These are phyloP conservation scores for Puntigrus tetrazona DNA, from an alignment of 2,113 vertebrate species.

Conservation along the genomic window DNA sequence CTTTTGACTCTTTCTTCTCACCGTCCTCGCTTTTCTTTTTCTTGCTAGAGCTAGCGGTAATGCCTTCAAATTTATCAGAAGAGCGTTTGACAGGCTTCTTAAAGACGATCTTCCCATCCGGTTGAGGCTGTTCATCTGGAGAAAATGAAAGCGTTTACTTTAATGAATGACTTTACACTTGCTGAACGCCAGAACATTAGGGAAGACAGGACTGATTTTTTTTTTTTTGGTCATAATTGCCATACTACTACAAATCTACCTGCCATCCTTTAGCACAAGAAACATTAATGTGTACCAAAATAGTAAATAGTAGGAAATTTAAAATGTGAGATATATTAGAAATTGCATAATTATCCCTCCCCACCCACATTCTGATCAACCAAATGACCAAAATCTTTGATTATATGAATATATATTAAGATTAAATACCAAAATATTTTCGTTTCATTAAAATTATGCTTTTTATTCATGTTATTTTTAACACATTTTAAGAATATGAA, in stretches of 20 bases:
- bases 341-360: neutral
- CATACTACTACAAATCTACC: neutral
- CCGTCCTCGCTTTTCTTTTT: conserved; percentile 74
- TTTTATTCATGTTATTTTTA: neutral
- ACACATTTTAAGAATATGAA: neutral
- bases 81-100: conserved; percentile 90
- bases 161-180: neutral
- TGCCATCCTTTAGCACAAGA: neutral
- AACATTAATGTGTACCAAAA: neutral
- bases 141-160: conserved; percentile 21
- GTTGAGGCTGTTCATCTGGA: conserved; percentile 78
- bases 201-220: neutral
- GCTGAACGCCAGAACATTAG: neutral
- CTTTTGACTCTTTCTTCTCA: conserved; percentile 68
- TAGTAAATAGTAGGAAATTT: neutral
- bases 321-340: neutral
- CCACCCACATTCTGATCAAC: neutral
- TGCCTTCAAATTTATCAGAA: conserved; percentile 83
- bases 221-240: neutral
- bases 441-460: neutral
- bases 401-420: neutral
- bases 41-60: conserved; percentile 90
- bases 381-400: neutral
- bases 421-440: neutral
- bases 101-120: conserved; percentile 92